Conservation (phyloP, 2,113 vertebrate genomes). For the Melanocharis versteri region DNA sequence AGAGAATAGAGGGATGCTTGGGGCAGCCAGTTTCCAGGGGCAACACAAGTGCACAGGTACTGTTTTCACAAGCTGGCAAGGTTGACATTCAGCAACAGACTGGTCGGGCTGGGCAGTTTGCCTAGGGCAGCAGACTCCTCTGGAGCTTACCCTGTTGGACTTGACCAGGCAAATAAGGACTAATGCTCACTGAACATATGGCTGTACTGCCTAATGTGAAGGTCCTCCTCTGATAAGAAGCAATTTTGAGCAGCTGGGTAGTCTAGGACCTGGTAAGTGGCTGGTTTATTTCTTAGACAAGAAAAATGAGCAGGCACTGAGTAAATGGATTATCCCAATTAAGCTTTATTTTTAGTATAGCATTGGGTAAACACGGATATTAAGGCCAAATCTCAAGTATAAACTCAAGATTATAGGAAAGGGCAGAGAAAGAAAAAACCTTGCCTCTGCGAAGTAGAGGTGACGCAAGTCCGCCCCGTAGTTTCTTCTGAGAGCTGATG, state of each 20-base stretch:
- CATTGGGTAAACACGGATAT: neutral
- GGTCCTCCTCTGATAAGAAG: neutral
- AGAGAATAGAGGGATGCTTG: neutral
- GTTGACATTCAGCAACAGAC: neutral
- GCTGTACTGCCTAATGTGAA: neutral
- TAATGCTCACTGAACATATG: conserved; percentile 9
- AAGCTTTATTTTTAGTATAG: neutral
- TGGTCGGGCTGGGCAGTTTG: neutral
- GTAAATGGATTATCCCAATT: neutral
- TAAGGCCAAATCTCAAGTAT: neutral
- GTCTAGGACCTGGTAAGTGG: neutral
- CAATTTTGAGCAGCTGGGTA: neutral
- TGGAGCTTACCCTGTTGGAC: neutral
- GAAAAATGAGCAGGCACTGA: neutral
- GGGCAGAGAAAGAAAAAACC: neutral
- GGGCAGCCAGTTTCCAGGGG: neutral
- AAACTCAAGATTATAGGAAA: neutral
- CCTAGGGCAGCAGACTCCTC: neutral
- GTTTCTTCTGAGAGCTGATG: neutral
- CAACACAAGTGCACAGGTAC: neutral
- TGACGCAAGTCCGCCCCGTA: rapidly evolving
- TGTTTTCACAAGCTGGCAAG: neutral
- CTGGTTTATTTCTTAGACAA: neutral
- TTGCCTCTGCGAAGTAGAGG: neutral
- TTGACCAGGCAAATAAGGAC: neutral